phyloP scores from a whole-genome alignment of 2,113 vertebrate genomes.

The Ictalurus punctatus region DNA sequence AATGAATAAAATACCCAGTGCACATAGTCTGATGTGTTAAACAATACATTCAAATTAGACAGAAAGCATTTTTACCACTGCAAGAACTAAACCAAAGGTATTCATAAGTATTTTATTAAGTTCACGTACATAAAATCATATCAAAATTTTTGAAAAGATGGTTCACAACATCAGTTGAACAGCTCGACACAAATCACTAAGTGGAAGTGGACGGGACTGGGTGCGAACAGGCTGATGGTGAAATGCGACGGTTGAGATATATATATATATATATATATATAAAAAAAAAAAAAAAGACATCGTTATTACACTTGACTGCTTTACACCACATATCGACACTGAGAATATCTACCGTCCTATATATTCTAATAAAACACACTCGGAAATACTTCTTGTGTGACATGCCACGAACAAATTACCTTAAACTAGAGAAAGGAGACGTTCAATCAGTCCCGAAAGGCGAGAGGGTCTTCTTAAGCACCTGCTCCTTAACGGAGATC shows the following conservation, averaged over 20 bases:
- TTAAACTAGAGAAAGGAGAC: slow-evolving; percentile 60
- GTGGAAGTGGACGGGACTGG: slow-evolving; percentile 64
- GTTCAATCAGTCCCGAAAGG: slow-evolving; percentile 62
- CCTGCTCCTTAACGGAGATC: slow-evolving; percentile 60
- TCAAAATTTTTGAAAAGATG: slow-evolving; percentile 71
- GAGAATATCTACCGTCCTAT: slow-evolving; percentile 72
- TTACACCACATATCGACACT: slow-evolving; percentile 76
- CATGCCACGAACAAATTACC: slow-evolving; percentile 73
- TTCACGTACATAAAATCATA: slow-evolving; percentile 81
- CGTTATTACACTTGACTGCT: slow-evolving; percentile 60
- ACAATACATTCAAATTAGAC: background rate
- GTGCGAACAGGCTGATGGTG: slow-evolving; percentile 56
- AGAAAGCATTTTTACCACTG: background rate
- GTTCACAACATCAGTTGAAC: slow-evolving; percentile 67
- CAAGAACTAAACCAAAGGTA: slow-evolving; percentile 41
- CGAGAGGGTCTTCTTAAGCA: slow-evolving; percentile 63
- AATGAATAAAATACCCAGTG: background rate
- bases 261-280: background rate
- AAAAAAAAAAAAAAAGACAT: slow-evolving; percentile 49
- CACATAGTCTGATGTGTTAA: background rate
- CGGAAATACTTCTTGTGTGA: slow-evolving; percentile 67
- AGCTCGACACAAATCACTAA: slow-evolving; percentile 68
- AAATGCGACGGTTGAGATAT: slow-evolving; percentile 58
- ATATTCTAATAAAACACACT: slow-evolving; percentile 74
- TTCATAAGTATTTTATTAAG: slow-evolving; percentile 73